A percentile compares a stretch with the other conserved stretches of the same genome.
Conservation (phyloP, 2,113 vertebrate genomes). For the Cyanistes caeruleus region DNA sequence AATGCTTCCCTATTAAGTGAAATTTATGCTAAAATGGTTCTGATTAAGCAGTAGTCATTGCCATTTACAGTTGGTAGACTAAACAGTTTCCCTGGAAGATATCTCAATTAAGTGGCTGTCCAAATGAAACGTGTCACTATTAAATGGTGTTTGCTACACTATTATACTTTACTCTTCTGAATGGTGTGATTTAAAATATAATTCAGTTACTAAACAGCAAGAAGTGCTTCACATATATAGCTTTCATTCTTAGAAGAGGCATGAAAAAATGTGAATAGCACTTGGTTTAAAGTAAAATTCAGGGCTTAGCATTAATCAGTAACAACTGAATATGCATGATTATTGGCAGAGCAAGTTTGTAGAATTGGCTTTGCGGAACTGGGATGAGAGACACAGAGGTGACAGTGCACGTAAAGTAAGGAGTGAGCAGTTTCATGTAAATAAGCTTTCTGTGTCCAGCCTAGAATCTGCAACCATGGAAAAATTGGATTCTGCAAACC, state of each 20-base stretch:
- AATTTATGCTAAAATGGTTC: conserved; percentile 65
- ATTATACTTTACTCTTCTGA: conserved; percentile 27
- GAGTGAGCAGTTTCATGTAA: conserved; percentile 56
- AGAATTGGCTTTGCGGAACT: conserved; percentile 44
- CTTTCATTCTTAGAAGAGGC: conserved; percentile 11
- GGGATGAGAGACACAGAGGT: conserved; percentile 29
- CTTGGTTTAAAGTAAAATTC: conserved; percentile 22
- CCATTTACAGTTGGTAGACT: conserved; percentile 60
- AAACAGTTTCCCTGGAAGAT: conserved; percentile 59
- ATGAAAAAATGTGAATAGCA: background rate
- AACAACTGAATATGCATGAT: conserved; percentile 44
- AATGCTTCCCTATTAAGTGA: conserved; percentile 51
- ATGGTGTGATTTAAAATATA: conserved; percentile 15
- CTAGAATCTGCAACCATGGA: conserved; percentile 9
- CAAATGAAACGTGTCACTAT: conserved; percentile 43
- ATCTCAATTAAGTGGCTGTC: conserved; percentile 62
- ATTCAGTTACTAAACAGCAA: conserved; percentile 12
- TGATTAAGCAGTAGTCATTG: conserved; percentile 63
- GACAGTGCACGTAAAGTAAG: conserved; percentile 32
- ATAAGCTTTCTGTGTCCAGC: conserved; percentile 31
- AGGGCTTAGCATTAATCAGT: conserved; percentile 47
- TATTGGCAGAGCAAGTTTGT: conserved; percentile 34
- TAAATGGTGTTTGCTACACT: conserved; percentile 39
- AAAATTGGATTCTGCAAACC: conserved; percentile 56
- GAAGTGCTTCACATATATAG: background rate